These are phyloP conservation scores for Brachionus plicatilis DNA, from an alignment of 1,140 invertebrate species.

Conservation along the genomic window DNA sequence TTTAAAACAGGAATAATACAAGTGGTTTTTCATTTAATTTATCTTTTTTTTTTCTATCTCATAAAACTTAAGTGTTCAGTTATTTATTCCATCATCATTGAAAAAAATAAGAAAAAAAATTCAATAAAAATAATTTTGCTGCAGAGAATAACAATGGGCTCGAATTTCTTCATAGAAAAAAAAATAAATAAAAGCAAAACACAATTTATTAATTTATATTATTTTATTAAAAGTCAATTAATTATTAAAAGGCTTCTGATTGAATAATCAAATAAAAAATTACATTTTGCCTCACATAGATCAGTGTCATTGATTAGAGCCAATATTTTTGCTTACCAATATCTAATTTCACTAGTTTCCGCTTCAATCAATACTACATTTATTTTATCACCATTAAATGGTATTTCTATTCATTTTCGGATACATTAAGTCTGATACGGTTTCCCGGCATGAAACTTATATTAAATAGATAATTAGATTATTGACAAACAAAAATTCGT, in stretches of 20 bases:
- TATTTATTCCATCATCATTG: neutral
- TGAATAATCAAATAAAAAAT: neutral
- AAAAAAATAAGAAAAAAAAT: neutral
- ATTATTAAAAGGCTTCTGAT: neutral
- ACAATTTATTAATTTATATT: no score
- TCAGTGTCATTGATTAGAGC: neutral
- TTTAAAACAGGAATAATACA: neutral
- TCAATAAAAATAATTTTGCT: neutral
- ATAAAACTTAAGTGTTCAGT: neutral
- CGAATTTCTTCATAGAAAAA: neutral
- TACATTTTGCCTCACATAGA: neutral
- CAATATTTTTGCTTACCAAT: neutral
- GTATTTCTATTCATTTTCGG: neutral
- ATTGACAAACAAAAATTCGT: neutral
- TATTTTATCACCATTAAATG: neutral
- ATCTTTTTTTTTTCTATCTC: neutral
- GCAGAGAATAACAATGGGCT: neutral
- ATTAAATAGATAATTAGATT: neutral
- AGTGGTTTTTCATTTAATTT: neutral
- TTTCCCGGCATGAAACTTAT: constrained; percentile 12
- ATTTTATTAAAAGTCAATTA: neutral
- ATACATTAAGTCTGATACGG: neutral
- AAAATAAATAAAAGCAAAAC: neutral
- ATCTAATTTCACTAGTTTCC: neutral
- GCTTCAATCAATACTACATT: neutral